Conservation (phyloP, 2,797 vertebrate genomes). For the Acanthornis magna region DNA sequence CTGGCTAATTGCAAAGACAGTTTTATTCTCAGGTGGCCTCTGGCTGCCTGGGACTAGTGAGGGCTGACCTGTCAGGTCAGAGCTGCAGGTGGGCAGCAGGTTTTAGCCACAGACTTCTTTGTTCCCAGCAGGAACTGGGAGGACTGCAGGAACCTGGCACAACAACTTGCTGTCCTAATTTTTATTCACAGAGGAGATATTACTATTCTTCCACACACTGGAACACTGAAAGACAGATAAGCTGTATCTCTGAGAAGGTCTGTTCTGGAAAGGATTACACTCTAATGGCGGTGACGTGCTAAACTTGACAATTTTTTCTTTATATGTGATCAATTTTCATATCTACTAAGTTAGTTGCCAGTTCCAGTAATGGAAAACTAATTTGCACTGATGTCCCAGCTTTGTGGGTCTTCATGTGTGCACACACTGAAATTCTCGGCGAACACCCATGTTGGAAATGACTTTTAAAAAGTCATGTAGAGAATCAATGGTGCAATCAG, state of each 20-base stretch:
- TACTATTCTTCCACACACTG: accelerated
- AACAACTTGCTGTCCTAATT: neutral
- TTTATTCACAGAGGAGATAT: neutral
- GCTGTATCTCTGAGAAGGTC: neutral
- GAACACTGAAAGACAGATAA: neutral
- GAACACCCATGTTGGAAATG: neutral
- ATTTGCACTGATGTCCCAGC: neutral
- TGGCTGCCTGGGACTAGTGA: neutral
- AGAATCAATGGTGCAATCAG: neutral
- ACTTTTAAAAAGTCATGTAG: neutral
- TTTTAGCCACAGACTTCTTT: neutral
- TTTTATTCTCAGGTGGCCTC: neutral
- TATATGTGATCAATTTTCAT: neutral
- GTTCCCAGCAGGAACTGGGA: neutral
- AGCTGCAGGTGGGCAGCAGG: neutral
- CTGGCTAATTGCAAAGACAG: neutral
- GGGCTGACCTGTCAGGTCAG: neutral
- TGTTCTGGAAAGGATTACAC: neutral
- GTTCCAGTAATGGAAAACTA: neutral
- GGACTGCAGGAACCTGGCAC: neutral
- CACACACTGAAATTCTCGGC: neutral
- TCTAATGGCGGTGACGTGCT: neutral
- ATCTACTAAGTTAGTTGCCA: neutral
- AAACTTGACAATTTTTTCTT: neutral
- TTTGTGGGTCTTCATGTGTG: neutral